Percentiles rank a stretch among this genome's conserved stretches.
Evolutionary conservation across 2,113 vertebrate species (phyloP).

Genomic region (Dissostichus mawsoni): DNA sequence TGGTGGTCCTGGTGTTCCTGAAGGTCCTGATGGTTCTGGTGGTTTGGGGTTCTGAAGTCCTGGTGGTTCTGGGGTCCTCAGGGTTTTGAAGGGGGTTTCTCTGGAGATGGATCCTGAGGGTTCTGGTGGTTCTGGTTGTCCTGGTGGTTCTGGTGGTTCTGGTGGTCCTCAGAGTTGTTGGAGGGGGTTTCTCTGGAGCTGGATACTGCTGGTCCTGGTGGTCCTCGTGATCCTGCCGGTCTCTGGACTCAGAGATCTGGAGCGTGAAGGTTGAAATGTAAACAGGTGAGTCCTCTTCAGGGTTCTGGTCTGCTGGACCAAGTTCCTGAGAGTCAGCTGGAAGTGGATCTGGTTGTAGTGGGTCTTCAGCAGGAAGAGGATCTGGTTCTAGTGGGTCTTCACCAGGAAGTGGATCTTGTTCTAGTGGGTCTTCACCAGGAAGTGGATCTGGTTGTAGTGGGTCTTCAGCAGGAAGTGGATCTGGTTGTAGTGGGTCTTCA

Average conservation of each 20-base stretch:
- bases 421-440: background rate
- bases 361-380: no score
- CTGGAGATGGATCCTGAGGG: background rate
- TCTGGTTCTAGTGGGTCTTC: background rate
- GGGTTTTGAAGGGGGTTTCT: background rate
- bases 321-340: background rate
- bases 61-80: background rate
- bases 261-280: background rate
- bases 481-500: background rate
- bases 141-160: no score
- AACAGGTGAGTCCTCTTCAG: constrained; percentile 8
- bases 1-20: no score
- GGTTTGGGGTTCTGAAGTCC: background rate
- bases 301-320: background rate
- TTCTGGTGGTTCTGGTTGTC: background rate
- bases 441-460: background rate
- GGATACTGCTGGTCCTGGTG: no score
- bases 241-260: background rate
- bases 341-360: background rate
- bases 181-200: no score
- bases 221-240: background rate
- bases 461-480: background rate
- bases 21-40: background rate
- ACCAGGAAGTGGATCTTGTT: background rate
- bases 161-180: no score